Evolutionary conservation across 2,797 vertebrate species (phyloP).

Genomic region (Thripadectes ignobilis): DNA sequence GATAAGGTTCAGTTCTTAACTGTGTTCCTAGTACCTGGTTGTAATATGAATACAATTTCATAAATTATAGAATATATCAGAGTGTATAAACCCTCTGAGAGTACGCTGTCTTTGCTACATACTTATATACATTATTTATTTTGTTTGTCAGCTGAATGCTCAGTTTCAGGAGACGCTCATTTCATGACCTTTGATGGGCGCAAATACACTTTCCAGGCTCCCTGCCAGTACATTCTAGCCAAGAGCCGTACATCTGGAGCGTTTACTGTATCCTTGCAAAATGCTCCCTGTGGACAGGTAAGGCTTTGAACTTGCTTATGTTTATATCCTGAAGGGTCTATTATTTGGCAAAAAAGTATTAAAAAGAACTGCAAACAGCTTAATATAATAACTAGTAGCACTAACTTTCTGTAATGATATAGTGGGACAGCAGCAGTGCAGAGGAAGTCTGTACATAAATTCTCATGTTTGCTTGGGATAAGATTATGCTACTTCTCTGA

Average conservation of each 20-base stretch:
- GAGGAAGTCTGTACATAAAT: neutral
- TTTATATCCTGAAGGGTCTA: neutral
- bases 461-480: neutral
- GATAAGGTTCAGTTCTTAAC: neutral
- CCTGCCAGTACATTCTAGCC: conserved; percentile 92
- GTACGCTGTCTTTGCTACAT: fast-evolving
- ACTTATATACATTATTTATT: neutral
- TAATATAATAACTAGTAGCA: neutral
- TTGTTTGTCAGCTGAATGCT: conserved; percentile 86
- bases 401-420: neutral
- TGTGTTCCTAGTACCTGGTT: fast-evolving
- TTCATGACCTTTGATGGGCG: conserved; percentile 93
- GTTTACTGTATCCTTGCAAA: conserved; percentile 90
- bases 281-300: conserved; percentile 90
- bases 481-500: neutral
- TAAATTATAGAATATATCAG: neutral
- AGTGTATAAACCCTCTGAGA: neutral
- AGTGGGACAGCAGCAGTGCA: neutral
- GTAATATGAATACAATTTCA: neutral
- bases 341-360: fast-evolving
- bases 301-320: conserved; percentile 25
- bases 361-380: neutral
- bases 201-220: conserved; percentile 88
- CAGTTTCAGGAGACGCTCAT: conserved; percentile 91
- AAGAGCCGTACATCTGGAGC: conserved; percentile 87